Conservation (phyloP, 2,797 vertebrate genomes). For the Sternarchorhynchus goeldii region DNA sequence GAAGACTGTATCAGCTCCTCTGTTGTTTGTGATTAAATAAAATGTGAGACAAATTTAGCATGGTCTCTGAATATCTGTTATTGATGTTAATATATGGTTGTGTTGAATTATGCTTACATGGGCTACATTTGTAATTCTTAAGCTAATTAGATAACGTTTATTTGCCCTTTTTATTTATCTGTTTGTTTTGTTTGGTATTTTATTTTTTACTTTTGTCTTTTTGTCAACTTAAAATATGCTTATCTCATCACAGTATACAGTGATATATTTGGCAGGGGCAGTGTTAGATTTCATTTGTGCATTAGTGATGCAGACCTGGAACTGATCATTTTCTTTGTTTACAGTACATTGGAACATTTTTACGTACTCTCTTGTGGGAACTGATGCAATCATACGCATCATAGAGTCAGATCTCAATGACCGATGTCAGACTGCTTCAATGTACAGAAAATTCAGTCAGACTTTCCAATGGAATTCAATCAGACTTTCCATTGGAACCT, state of each 20-base stretch:
- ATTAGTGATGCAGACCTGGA: neutral
- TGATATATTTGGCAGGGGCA: too few species aligned
- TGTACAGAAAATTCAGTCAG: neutral
- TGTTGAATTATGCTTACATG: neutral
- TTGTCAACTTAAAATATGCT: too few species aligned
- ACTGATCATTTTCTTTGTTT: neutral
- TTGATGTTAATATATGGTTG: neutral
- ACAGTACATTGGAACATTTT: neutral
- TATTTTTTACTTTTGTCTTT: too few species aligned
- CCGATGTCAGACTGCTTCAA: neutral
- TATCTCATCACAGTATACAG: too few species aligned
- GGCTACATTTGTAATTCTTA: neutral
- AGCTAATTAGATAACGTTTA: neutral
- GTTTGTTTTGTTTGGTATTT: too few species aligned
- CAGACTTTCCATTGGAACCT: neutral
- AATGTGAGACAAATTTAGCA: slow-evolving; percentile 11
- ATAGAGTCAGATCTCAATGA: neutral
- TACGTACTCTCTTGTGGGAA: neutral
- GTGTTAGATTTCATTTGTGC: neutral
- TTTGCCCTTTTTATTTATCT: neutral
- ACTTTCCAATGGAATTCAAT: slow-evolving; percentile 9
- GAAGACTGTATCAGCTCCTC: neutral
- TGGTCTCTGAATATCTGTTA: neutral
- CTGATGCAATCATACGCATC: neutral
- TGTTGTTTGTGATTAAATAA: slow-evolving; percentile 43